Percentiles rank a stretch among this genome's conserved stretches.
phyloP scores from a whole-genome alignment of 2,888 invertebrate species.

The Calliphora vomitoria region DNA sequence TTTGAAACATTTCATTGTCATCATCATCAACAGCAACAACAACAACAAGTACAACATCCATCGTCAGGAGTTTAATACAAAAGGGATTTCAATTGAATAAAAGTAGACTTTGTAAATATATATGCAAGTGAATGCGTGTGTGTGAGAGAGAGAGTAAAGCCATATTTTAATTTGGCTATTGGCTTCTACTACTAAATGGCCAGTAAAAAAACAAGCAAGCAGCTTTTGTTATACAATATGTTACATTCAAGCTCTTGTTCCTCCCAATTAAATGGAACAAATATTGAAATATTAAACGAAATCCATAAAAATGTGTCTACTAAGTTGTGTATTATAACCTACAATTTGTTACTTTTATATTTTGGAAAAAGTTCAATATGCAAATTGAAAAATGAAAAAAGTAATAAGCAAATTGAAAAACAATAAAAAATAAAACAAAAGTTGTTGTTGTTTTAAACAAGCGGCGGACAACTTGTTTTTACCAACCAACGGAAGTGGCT shows the following conservation, averaged over 20 bases:
- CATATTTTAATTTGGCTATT: constrained; percentile 48
- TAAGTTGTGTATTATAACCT: constrained; percentile 13
- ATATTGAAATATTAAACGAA: constrained; percentile 23
- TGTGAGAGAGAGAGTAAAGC: background rate
- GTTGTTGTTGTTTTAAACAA: constrained; percentile 6
- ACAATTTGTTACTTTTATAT: constrained; percentile 44
- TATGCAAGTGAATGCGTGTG: background rate
- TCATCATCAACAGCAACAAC: constrained; percentile 19
- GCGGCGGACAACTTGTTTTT: background rate
- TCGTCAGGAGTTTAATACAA: constrained; percentile 43
- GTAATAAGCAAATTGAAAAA: constrained; percentile 33
- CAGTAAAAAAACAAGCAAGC: constrained; percentile 51
- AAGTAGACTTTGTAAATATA: background rate
- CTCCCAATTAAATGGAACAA: constrained; percentile 6
- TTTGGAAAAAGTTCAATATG: constrained; percentile 63
- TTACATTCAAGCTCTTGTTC: constrained; percentile 29
- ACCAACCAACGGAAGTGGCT: constrained; percentile 46
- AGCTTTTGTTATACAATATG: constrained; percentile 65
- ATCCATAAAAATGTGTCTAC: constrained; percentile 28
- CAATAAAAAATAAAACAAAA: background rate
- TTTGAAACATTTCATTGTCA: constrained; percentile 52
- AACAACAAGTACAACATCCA: background rate
- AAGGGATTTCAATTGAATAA: constrained; percentile 61
- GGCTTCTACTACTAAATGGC: constrained; percentile 56
- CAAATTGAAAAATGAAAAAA: constrained; percentile 57